phyloP scores from a whole-genome alignment of 2,888 invertebrate species.

The Anthoptus insignis region DNA sequence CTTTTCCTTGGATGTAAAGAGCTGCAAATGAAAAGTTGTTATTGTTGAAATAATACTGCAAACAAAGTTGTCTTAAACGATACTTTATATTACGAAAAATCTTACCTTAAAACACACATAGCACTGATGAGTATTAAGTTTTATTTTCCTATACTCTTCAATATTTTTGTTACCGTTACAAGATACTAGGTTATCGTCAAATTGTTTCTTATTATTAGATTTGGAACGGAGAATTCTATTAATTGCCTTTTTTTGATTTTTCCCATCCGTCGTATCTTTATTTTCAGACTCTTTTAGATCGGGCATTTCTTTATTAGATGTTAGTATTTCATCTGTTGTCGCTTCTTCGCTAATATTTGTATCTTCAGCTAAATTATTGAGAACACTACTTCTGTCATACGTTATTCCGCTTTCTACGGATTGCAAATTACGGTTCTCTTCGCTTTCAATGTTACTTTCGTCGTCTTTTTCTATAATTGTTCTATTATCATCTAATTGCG shows the following conservation, averaged over 20 bases:
- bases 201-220: background rate
- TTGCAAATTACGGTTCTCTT: background rate
- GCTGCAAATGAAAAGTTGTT: conserved; percentile 63
- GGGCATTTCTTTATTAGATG: too few species aligned
- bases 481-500: too few species aligned
- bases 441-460: background rate
- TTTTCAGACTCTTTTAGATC: too few species aligned
- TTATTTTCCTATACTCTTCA: conserved; percentile 50
- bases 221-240: conserved; percentile 6
- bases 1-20: conserved; percentile 66
- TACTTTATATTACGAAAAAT: conserved; percentile 7
- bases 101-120: conserved; percentile 75
- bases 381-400: background rate
- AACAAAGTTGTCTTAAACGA: too few species aligned
- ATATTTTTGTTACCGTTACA: too few species aligned
- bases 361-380: too few species aligned
- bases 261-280: too few species aligned
- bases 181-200: background rate
- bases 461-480: too few species aligned
- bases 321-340: too few species aligned
- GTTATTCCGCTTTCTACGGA: background rate
- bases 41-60: too few species aligned
- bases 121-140: conserved; percentile 68
- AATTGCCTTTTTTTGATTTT: too few species aligned
- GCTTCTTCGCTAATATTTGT: too few species aligned